Base-by-base conservation (phyloP, 2,888 invertebrate species). In the Ophion costatus region DNA sequence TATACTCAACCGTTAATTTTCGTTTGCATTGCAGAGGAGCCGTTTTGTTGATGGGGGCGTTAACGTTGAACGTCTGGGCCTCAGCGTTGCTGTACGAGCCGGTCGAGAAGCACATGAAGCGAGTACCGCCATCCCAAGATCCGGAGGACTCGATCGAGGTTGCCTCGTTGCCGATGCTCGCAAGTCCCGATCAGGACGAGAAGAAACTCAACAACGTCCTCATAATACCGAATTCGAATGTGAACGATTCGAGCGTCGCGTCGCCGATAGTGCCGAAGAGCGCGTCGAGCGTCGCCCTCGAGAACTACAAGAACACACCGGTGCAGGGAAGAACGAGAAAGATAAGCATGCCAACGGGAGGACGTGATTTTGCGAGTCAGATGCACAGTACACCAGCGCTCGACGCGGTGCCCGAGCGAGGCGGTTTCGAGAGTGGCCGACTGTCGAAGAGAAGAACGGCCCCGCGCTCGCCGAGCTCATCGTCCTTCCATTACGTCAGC, bases 1-100 rank as follows among this genome's bases (percentile, higher is more conserved):
- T 3, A n/a, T 33, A 7, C 7, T 38, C 17, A 24, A 61, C 14
- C 33, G 11, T 51, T 11, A 33, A 7, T 70, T 38, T 7, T 45
- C 2, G 2, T 45, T 7, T 42, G 45, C 24, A 20, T 69, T 42
- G 59, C 69, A 97, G 97, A 91, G 98, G 97, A 17, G 96, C 98
- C 3, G 96, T 97, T 6, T 94, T 98, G 38, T 95, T 98, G 79
- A 96, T 98, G 94, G 98, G 98, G 33, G 98, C 96, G 14, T 94
- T 98, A 20, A 97, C 97, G 89, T 94, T 98, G 70, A 97, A 98
- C 93, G 97, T 97, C 0, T 97, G 97, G 95, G 97, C 97, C 11
- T 97, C 97, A 0, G 97, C 98, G 3, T 92, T 98, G 17, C 96
- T 98, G 70, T 98, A 98, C 94, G 97, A 98, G 86, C 98, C 98